Percentiles rank a stretch among this genome's conserved stretches.
These are phyloP conservation scores for Batillaria attramentaria DNA, from an alignment of 1,140 invertebrate species.

Conservation along the genomic window DNA sequence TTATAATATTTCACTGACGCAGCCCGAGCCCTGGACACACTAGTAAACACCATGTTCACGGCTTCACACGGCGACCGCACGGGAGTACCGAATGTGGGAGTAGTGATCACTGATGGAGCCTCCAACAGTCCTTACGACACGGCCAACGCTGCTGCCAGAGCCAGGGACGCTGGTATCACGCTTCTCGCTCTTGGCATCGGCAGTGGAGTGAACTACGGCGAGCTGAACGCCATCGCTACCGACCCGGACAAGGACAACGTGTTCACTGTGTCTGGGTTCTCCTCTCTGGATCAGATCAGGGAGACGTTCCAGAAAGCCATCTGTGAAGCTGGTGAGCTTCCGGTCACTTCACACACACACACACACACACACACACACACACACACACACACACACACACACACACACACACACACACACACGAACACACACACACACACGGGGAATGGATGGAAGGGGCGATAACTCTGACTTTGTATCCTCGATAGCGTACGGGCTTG, in stretches of 20 bases:
- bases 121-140: constrained; percentile 39
- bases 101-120: constrained; percentile 58
- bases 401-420: background rate
- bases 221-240: constrained; percentile 43
- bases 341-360: too few species aligned
- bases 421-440: background rate
- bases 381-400: background rate
- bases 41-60: constrained; percentile 13
- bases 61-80: constrained; percentile 30
- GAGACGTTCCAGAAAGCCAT: background rate
- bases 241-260: constrained; percentile 20
- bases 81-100: constrained; percentile 38
- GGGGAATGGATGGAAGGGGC: too few species aligned
- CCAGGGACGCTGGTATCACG: constrained; percentile 40
- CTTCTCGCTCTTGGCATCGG: constrained; percentile 55
- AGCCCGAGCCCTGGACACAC: constrained; percentile 25
- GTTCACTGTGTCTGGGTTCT: constrained; percentile 29
- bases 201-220: constrained; percentile 26
- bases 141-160: constrained; percentile 30
- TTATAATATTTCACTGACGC: too few species aligned
- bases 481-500: too few species aligned
- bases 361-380: background rate
- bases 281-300: constrained; percentile 22
- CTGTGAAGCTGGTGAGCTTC: constrained; percentile 15
- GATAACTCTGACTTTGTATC: too few species aligned